A percentile compares a stretch with the other conserved stretches of the same genome.
phyloP scores from a whole-genome alignment of 2,113 vertebrate species.

The Prunella himalayana region DNA sequence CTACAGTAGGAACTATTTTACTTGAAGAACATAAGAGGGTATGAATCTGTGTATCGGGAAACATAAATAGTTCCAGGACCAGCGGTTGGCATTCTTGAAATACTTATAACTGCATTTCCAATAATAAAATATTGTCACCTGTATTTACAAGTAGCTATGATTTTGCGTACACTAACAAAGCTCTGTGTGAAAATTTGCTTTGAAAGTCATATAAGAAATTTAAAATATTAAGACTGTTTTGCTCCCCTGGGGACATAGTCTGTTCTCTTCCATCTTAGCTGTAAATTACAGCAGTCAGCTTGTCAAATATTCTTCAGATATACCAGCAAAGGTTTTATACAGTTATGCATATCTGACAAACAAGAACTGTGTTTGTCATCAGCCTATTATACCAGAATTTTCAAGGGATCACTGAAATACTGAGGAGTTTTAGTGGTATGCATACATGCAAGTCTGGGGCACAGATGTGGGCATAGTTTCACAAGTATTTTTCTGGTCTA shows the following conservation, averaged over 20 bases:
- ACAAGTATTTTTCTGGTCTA: not conserved
- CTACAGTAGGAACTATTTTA: not conserved
- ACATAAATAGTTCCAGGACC: not conserved
- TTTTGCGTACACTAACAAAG: not conserved
- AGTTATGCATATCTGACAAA: not conserved
- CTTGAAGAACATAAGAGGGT: fast-evolving
- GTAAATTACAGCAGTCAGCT: not conserved
- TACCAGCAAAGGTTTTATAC: not conserved
- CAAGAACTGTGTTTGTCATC: not conserved
- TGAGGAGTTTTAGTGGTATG: not conserved
- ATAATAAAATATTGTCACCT: not conserved
- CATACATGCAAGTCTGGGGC: not conserved
- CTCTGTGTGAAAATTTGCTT: not conserved
- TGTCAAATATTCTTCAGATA: not conserved
- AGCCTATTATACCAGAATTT: not conserved
- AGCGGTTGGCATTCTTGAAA: not conserved
- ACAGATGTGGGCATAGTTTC: not conserved
- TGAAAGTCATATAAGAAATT: not conserved
- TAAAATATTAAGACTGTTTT: not conserved
- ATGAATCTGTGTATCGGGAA: not conserved
- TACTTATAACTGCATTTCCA: not conserved
- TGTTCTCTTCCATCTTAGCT: not conserved
- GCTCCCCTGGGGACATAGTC: not conserved
- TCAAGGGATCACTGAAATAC: not conserved
- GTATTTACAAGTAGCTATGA: not conserved